Conservation (phyloP, 2,113 vertebrate genomes). For the Peromyscus californicus region DNA sequence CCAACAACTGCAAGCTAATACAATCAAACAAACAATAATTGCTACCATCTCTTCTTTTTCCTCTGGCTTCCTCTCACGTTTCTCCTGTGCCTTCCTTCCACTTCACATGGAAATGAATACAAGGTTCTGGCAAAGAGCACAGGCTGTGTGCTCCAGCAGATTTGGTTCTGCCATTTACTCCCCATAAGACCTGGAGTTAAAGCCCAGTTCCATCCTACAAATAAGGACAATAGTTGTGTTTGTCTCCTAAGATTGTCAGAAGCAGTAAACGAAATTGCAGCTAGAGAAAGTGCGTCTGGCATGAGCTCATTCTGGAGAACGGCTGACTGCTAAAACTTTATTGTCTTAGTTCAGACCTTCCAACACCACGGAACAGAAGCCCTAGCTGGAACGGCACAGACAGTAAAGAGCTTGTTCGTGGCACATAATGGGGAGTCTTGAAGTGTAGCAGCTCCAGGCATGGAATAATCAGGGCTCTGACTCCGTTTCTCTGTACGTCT, state of each 20-base stretch:
- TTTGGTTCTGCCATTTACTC: slow-evolving; percentile 2
- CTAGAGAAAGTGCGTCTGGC: slow-evolving; percentile 37
- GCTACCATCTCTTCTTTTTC: not conserved
- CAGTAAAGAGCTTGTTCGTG: slow-evolving; percentile 69
- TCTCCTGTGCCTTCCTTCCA: not conserved
- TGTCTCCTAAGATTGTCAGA: slow-evolving; percentile 27
- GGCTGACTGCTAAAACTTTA: slow-evolving; percentile 56
- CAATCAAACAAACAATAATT: not conserved
- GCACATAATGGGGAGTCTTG: slow-evolving; percentile 52
- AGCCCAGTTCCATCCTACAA: slow-evolving; percentile 3
- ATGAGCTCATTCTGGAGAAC: slow-evolving; percentile 48
- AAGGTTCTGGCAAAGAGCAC: not conserved
- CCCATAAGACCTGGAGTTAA: not conserved
- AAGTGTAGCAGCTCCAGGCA: not conserved
- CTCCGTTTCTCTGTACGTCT: slow-evolving; percentile 45
- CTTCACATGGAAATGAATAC: not conserved
- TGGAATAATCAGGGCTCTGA: slow-evolving; percentile 65
- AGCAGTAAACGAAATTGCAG: slow-evolving; percentile 40
- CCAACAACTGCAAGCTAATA: not conserved
- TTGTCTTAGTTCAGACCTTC: not conserved
- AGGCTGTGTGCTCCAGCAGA: not conserved
- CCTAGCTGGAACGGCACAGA: slow-evolving; percentile 12
- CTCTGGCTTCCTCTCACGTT: not conserved
- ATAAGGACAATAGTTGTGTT: slow-evolving; percentile 5
- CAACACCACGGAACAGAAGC: slow-evolving; percentile 59